phyloP scores from a whole-genome alignment of 1,140 invertebrate species.

The Episyrphus balteatus region DNA sequence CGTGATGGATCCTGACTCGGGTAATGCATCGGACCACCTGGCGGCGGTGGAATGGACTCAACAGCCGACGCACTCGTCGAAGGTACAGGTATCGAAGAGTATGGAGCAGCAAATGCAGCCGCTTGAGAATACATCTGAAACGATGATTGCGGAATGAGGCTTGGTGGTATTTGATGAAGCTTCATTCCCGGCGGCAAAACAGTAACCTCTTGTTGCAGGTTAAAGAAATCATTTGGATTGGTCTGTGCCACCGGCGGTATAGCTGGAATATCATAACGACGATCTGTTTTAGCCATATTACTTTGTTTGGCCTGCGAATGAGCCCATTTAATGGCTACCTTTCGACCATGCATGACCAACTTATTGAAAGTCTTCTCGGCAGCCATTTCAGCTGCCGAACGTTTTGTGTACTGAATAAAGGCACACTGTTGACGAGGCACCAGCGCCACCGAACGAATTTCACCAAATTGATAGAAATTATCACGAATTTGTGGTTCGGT shows the following conservation, averaged over 20 bases:
- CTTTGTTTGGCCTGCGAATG: conserved; percentile 65
- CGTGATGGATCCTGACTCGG: conserved; percentile 88
- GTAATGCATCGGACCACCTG: conserved; percentile 63
- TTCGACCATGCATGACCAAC: conserved; percentile 71
- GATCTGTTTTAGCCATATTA: conserved; percentile 37
- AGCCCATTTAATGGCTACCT: conserved; percentile 95
- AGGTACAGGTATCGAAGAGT: conserved; percentile 41
- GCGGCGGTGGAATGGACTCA: conserved; percentile 42
- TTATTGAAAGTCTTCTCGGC: conserved; percentile 97
- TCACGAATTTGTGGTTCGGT: conserved; percentile 73
- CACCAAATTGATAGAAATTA: conserved; percentile 96
- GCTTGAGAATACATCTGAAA: conserved; percentile 47
- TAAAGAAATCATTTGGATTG: conserved; percentile 66
- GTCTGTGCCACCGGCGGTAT: conserved; percentile 45
- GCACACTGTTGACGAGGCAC: conserved; percentile 92
- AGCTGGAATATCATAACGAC: conserved; percentile 66
- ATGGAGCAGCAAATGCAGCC: conserved; percentile 41
- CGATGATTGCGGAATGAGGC: conserved; percentile 42
- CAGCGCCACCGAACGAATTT: conserved; percentile 87
- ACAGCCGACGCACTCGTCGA: conserved; percentile 35
- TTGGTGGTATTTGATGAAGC: conserved; percentile 39
- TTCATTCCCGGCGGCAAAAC: conserved; percentile 42
- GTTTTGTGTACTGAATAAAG: conserved; percentile 91
- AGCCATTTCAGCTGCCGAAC: conserved; percentile 81
- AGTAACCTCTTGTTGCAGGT: conserved; percentile 49